These are phyloP conservation scores for Melanostoma mellinum DNA, from an alignment of 2,888 invertebrate species.

Conservation along the genomic window DNA sequence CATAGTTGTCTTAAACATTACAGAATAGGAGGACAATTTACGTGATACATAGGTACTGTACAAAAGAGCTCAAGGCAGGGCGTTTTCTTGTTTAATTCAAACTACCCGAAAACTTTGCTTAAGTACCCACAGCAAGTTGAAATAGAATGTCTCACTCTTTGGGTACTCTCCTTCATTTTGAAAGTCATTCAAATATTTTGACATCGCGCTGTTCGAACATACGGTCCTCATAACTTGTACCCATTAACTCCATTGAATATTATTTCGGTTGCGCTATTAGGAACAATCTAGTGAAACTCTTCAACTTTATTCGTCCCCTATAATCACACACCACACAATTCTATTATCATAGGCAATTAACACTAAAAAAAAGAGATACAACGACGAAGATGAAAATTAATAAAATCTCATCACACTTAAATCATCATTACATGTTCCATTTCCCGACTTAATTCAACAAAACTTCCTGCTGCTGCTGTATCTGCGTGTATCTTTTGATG, in stretches of 20 bases:
- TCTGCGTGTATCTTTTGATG: background rate
- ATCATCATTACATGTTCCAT: conserved; percentile 60
- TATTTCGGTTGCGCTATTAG: background rate
- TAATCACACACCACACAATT: conserved; percentile 9
- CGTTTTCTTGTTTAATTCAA: too few relatives aligned
- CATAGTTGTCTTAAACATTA: too few relatives aligned
- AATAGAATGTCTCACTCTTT: too few relatives aligned
- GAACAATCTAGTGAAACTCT: background rate
- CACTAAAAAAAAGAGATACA: conserved; percentile 26
- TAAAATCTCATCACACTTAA: conserved; percentile 67
- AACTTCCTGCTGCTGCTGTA: conserved; percentile 22
- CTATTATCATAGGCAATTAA: conserved; percentile 14
- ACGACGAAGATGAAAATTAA: conserved; percentile 31
- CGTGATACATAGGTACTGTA: too few relatives aligned
- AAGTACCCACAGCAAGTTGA: too few relatives aligned
- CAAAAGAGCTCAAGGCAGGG: too few relatives aligned
- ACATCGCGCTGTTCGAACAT: background rate
- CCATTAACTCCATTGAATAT: conserved; percentile 1
- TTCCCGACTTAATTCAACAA: conserved; percentile 34
- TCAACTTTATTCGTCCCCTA: conserved; percentile 6
- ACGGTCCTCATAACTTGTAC: conserved; percentile 5
- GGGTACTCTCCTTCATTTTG: too few relatives aligned
- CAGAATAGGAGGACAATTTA: too few relatives aligned
- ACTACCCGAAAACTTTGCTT: too few relatives aligned
- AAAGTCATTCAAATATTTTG: conserved; percentile 17